These are phyloP conservation scores for Melinopterus prodromus DNA, from an alignment of 2,888 invertebrate species.

Conservation along the genomic window DNA sequence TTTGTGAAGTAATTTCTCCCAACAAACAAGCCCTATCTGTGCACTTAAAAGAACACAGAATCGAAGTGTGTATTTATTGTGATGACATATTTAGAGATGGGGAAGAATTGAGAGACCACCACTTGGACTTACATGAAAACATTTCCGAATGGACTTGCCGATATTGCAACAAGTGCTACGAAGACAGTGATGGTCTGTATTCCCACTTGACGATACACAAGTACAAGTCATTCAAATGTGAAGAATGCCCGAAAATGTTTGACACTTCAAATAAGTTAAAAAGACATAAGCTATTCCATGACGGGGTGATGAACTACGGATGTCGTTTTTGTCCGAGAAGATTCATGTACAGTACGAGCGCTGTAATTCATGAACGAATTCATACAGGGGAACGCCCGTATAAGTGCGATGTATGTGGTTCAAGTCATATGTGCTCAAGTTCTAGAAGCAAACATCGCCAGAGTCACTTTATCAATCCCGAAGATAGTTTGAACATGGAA, in stretches of 20 bases:
- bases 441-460: constrained; percentile 33
- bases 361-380: constrained; percentile 37
- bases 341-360: constrained; percentile 35
- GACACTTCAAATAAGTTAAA: constrained; percentile 30
- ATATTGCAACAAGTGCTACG: constrained; percentile 30
- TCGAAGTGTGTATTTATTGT: constrained; percentile 30
- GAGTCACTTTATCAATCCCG: constrained; percentile 16
- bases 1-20: constrained; percentile 26
- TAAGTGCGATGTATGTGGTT: constrained; percentile 35
- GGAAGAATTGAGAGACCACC: constrained; percentile 22
- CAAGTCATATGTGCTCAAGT: constrained; percentile 32
- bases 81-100: constrained; percentile 25
- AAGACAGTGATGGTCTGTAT: constrained; percentile 9
- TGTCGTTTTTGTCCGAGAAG: constrained; percentile 34
- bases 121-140: not conserved
- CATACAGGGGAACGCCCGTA: constrained; percentile 35
- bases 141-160: constrained; percentile 28
- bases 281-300: constrained; percentile 34
- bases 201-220: constrained; percentile 27
- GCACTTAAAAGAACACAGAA: constrained; percentile 27
- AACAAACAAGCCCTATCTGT: constrained; percentile 32
- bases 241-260: constrained; percentile 32
- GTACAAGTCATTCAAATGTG: constrained; percentile 23
- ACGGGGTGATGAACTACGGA: constrained; percentile 30
- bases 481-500: not conserved